phyloP scores from a whole-genome alignment of 2,888 invertebrate species.

The Tolmerus cingulatus region DNA sequence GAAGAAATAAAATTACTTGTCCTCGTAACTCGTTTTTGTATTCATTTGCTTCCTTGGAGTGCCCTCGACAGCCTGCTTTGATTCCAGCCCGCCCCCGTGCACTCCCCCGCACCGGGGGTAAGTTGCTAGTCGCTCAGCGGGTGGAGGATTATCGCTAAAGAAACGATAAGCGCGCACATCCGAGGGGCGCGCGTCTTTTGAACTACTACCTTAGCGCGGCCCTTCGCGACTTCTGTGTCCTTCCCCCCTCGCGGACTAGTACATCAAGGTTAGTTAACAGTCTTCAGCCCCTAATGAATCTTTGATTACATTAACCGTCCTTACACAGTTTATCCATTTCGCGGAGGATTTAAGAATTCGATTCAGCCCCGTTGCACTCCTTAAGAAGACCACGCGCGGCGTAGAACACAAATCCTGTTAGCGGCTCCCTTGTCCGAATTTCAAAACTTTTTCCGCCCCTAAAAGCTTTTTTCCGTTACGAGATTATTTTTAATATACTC shows the following conservation, averaged over 20 bases:
- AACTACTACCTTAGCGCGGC: background rate
- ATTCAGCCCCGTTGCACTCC: background rate
- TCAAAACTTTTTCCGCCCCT: constrained; percentile 14
- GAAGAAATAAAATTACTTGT: background rate
- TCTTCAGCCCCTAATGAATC: constrained; percentile 20
- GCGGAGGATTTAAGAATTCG: constrained; percentile 29
- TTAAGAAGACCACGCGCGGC: background rate
- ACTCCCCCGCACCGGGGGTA: background rate
- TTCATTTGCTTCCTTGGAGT: background rate
- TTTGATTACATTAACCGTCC: constrained; percentile 34
- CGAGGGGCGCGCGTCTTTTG: background rate
- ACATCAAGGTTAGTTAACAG: constrained; percentile 38
- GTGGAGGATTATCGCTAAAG: background rate
- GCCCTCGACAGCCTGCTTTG: background rate
- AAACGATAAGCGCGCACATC: background rate
- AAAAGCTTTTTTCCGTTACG: constrained; percentile 37
- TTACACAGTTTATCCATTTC: constrained; percentile 41
- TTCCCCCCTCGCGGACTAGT: background rate
- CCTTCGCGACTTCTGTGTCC: background rate
- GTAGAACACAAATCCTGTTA: constrained; percentile 30
- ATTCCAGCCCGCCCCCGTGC: background rate
- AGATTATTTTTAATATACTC: constrained; percentile 42
- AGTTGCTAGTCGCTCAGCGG: background rate
- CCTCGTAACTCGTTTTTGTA: background rate
- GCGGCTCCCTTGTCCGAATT: constrained; percentile 24